Percentiles rank a stretch among this genome's conserved stretches.
phyloP scores from a whole-genome alignment of 2,113 vertebrate genomes.

The Boleophthalmus pectinirostris region DNA sequence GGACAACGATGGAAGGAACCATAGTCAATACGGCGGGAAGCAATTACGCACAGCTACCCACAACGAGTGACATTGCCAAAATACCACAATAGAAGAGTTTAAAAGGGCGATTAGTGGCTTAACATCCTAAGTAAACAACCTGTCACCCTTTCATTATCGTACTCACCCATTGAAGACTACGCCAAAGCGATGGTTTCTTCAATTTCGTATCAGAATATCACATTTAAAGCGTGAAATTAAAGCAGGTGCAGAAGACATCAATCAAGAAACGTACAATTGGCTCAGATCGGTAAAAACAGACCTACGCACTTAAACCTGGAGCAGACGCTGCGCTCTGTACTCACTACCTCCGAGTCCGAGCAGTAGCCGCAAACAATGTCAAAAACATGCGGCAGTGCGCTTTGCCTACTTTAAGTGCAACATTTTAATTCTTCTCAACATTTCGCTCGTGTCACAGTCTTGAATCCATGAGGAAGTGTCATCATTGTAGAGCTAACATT shows the following conservation, averaged over 20 bases:
- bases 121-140: conserved; percentile 41
- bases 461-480: conserved; percentile 61
- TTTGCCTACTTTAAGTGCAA: conserved; percentile 32
- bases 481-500: conserved; percentile 24
- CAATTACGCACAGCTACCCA: conserved; percentile 5
- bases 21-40: conserved; percentile 26
- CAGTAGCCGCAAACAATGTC: conserved; percentile 33
- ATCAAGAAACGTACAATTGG: conserved; percentile 24
- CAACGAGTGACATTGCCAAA: conserved; percentile 21
- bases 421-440: conserved; percentile 20
- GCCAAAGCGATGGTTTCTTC: conserved; percentile 36
- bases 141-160: conserved; percentile 43
- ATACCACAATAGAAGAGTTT: conserved; percentile 39
- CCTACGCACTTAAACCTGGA: conserved; percentile 59
- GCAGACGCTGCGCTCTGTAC: conserved; percentile 18
- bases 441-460: conserved; percentile 33
- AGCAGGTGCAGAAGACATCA: conserved; percentile 45
- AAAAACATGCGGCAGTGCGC: conserved; percentile 19
- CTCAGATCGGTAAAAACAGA: conserved; percentile 16
- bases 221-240: conserved; percentile 15
- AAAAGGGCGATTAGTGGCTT: conserved; percentile 1
- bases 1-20: conserved; percentile 44
- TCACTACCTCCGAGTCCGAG: conserved; percentile 14
- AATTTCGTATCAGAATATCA: conserved; percentile 18
- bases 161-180: conserved; percentile 48